Base-by-base conservation (phyloP, 2,888 invertebrate species). In the Epinotia bilunana region DNA sequence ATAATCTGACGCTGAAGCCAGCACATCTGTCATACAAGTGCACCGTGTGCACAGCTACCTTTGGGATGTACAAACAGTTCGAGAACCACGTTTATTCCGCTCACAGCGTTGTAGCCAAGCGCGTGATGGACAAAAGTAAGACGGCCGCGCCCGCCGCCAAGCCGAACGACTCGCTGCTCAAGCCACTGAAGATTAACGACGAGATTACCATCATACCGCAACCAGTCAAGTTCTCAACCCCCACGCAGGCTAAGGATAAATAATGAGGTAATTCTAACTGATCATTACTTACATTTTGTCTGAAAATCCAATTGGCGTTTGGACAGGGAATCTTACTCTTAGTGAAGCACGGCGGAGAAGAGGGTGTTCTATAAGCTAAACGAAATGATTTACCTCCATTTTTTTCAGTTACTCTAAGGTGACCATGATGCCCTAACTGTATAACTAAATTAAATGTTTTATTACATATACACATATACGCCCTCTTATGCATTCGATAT, bases 1-100 rank as follows among this genome's bases (percentile, higher is more conserved):
- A 99, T 92, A 97, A 97, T 85, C 96, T 98, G 95, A 97, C 97
- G 53, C 91, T 99, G 80, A 98, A 98, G 87, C 98, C 98, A 28
- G 98, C 98, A 55, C 98, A 98, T 89, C 94, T 98, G 74, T 98
- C 98, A 46, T 98, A 98, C 95, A 98, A 98, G 91, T 98, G 98
- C 91, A 98, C 98, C 13, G 98, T 98, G 43, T 98, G 98, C 90
- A 98, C 98, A 57, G 98, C 98, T 33, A 98, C 98, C 3, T 98
- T 98, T 86, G 98, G 98, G 83, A 98, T 98, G 97, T 98, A 98
- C 95, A 98, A 98, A 91, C 97, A 98, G 85, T 98, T 98, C 84
- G 98, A 98, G 88, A 98, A 97, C 88, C 98, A 98, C 88, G 98
- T 98, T 7, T 98, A 98, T 86, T 98, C 98, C 57, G 98, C 98